Base-by-base conservation (phyloP, 1,140 invertebrate species). In the Diabrotica undecimpunctata region DNA sequence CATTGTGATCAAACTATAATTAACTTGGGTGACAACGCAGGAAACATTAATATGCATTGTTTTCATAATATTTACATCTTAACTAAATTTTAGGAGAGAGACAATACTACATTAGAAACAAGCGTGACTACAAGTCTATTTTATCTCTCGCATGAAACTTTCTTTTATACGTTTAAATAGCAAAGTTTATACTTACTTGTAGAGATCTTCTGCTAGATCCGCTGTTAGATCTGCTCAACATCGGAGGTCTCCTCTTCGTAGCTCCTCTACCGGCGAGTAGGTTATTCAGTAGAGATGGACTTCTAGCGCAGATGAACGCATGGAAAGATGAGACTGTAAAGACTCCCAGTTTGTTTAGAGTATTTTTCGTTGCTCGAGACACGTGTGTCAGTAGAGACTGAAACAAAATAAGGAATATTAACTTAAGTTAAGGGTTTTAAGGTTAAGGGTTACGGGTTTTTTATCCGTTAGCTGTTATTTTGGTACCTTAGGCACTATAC, bases 241-340 rank as follows among this genome's bases (percentile, higher is more conserved):
- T 85, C n/a, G 91, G 91, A 13, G 91, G 88, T 56, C 91, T 82
- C 53, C 93, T 84, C 78, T 95, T 94, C 52, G 93, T 95, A 14
- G 92, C 92, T 6, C 93, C 94, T 62, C 94, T 85, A 57, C 93
- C 94, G 25, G 94, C 93, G 58, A 96, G 83, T 70, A 97, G 82
- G 82, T 96, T 96, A 82, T 95, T 96, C 54, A 97, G 85, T 69
- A 96, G 81, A 56, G 93, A 96, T 35, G 94, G 94, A 77, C 93
- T 95, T 59, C 96, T 86, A 36, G 96, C 95, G 78, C 95, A 97
- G 64, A 98, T 96, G 80, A 97, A 96, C 67, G 96, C 96, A 79
- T 99, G 96, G 83, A 98, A 97, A 55, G 95, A 97, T 51, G 95
- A 97, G 53, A 98, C 96, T 13, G 95, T 98, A 84, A 98, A 98